A percentile compares a stretch with the other conserved stretches of the same genome.
Conservation (phyloP, 2,797 vertebrate species). For the Cynopterus sphinx region DNA sequence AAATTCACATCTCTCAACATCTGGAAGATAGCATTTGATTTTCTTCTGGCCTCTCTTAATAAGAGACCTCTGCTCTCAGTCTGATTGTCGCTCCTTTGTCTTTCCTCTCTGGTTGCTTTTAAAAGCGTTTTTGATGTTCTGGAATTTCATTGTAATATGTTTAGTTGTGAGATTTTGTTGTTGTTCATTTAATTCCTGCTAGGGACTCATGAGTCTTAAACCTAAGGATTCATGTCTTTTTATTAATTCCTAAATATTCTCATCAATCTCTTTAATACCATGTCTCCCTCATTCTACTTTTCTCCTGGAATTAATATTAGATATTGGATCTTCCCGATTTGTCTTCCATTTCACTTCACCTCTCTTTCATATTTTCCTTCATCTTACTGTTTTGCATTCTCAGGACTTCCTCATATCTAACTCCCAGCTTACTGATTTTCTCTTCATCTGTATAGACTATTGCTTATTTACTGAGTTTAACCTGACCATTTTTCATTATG, state of each 20-base stretch:
- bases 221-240: background rate
- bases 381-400: background rate
- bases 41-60: background rate
- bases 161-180: background rate
- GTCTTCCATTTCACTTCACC: background rate
- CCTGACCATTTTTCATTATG: conserved; percentile 11
- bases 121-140: background rate
- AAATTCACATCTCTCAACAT: conserved; percentile 43
- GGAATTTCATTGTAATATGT: background rate
- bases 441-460: conserved; percentile 17
- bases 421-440: background rate
- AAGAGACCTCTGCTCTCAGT: background rate
- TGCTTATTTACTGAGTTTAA: conserved; percentile 12
- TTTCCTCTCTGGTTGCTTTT: background rate
- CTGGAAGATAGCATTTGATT: background rate
- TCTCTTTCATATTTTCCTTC: conserved; percentile 12
- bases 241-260: conserved; percentile 38
- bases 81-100: background rate
- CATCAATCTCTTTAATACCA: conserved; percentile 1
- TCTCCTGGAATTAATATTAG: conserved; percentile 1
- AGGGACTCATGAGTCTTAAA: background rate
- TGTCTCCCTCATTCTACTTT: background rate
- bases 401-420: background rate
- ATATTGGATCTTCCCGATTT: background rate
- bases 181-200: conserved; percentile 28